phyloP scores from a whole-genome alignment of 2,888 invertebrate genomes.

The Diarsia mendica region DNA sequence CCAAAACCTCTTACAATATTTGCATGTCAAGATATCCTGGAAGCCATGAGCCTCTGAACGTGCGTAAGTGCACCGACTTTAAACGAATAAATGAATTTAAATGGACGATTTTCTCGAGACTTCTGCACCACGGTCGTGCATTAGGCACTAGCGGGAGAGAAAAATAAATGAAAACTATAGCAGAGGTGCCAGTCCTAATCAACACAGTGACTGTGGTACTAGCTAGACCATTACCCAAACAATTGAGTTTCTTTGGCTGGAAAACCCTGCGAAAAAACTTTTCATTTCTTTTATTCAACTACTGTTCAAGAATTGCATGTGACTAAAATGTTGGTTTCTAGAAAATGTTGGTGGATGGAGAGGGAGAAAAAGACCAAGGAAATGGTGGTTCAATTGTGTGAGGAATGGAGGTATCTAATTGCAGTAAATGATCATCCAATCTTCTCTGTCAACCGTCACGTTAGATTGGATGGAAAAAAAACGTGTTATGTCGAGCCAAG shows the following conservation, averaged over 20 bases:
- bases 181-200: slow-evolving; percentile 15
- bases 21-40: slow-evolving; percentile 19
- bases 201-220: background rate
- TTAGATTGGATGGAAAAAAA: no score
- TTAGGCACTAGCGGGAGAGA: slow-evolving; percentile 17
- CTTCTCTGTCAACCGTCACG: no score
- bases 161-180: slow-evolving; percentile 29
- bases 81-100: slow-evolving; percentile 43
- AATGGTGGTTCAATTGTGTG: no score
- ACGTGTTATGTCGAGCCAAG: no score
- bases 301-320: no score
- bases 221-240: slow-evolving; percentile 3
- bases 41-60: slow-evolving; percentile 6
- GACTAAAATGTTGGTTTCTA: no score
- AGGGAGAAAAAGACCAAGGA: no score
- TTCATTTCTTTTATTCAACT: background rate
- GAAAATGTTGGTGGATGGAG: no score
- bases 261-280: background rate
- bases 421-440: no score
- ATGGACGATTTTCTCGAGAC: slow-evolving; percentile 20
- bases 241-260: slow-evolving; percentile 2
- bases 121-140: slow-evolving; percentile 21
- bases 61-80: slow-evolving; percentile 8
- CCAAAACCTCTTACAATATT: slow-evolving; percentile 6
- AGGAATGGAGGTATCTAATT: no score